A percentile compares a stretch with the other conserved stretches of the same genome.
phyloP scores from a whole-genome alignment of 2,888 invertebrate genomes.

The Rotaria macrura region DNA sequence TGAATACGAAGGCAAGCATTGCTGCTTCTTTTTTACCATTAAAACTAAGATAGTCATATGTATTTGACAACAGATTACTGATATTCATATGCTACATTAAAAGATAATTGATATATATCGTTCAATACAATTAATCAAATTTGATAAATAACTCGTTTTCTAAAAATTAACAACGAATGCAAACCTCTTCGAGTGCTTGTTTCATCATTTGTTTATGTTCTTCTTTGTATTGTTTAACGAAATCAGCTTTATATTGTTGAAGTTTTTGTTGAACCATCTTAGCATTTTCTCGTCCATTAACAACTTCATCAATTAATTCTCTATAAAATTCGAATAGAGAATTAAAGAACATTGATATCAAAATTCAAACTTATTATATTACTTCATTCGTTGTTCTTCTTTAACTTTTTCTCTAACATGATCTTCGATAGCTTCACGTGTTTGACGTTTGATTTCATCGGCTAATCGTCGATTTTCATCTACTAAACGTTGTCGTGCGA shows the following conservation, averaged over 20 bases:
- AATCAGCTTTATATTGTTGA: slow-evolving; percentile 43
- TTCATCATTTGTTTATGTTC: slow-evolving; percentile 46
- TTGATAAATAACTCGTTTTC: too few species aligned
- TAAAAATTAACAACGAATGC: neutral
- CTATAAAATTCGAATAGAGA: neutral
- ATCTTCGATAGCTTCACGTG: slow-evolving; percentile 24
- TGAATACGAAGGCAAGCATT: too few species aligned
- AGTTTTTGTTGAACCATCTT: slow-evolving; percentile 45
- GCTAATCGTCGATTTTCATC: slow-evolving; percentile 44
- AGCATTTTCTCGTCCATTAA: slow-evolving; percentile 45
- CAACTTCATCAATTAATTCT: slow-evolving; percentile 43
- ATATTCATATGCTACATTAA: too few species aligned
- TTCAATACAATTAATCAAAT: too few species aligned
- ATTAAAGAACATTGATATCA: neutral
- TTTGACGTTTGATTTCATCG: slow-evolving; percentile 44
- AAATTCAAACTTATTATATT: slow-evolving; percentile 31
- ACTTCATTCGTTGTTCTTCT: slow-evolving; percentile 47
- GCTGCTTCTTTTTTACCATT: too few species aligned
- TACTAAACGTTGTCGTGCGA: slow-evolving; percentile 44
- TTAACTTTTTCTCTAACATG: slow-evolving; percentile 41
- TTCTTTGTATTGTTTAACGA: slow-evolving; percentile 46
- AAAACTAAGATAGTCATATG: too few species aligned
- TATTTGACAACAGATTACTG: too few species aligned
- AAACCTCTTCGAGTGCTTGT: slow-evolving; percentile 46
- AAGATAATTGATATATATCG: too few species aligned